Evolutionary conservation across 2,113 vertebrate species (phyloP).

Genomic region (Pseudopipra pipra): DNA sequence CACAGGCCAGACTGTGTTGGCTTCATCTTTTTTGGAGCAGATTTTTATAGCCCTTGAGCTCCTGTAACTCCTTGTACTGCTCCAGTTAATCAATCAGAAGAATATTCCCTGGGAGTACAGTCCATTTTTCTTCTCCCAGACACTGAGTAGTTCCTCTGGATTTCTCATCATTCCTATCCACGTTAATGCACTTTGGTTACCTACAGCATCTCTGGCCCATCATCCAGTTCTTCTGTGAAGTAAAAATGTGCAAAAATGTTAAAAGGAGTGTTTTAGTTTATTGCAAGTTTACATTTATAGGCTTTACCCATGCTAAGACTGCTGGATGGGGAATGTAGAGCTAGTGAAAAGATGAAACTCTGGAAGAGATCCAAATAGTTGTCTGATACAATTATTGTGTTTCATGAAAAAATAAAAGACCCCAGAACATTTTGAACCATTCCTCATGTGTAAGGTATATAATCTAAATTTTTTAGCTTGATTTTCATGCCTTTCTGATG

Average conservation of each 20-base stretch:
- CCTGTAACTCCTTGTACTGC: conserved; percentile 16
- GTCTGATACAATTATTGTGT: neutral
- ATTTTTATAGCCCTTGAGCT: conserved; percentile 57
- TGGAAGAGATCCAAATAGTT: neutral
- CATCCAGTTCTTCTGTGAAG: neutral
- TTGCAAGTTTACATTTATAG: neutral
- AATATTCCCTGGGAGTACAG: conserved; percentile 29
- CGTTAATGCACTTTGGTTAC: neutral
- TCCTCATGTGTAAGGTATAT: neutral
- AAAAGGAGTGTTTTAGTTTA: conserved; percentile 8
- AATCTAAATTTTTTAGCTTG: neutral
- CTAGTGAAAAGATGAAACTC: neutral
- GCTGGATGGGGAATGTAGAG: neutral
- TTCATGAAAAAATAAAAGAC: neutral
- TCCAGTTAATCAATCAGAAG: conserved; percentile 56
- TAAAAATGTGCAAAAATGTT: neutral
- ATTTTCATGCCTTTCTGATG: neutral
- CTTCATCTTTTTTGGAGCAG: conserved; percentile 21
- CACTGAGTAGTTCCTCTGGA: neutral
- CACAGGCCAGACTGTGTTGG: neutral
- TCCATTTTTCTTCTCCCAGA: conserved; percentile 9
- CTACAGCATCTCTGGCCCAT: neutral
- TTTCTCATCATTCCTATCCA: neutral
- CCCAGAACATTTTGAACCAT: neutral
- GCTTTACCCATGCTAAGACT: neutral